Percentiles rank a stretch among this genome's conserved stretches.
These are phyloP conservation scores for Coelopa pilipes DNA, from an alignment of 2,888 invertebrate genomes.

Conservation along the genomic window DNA sequence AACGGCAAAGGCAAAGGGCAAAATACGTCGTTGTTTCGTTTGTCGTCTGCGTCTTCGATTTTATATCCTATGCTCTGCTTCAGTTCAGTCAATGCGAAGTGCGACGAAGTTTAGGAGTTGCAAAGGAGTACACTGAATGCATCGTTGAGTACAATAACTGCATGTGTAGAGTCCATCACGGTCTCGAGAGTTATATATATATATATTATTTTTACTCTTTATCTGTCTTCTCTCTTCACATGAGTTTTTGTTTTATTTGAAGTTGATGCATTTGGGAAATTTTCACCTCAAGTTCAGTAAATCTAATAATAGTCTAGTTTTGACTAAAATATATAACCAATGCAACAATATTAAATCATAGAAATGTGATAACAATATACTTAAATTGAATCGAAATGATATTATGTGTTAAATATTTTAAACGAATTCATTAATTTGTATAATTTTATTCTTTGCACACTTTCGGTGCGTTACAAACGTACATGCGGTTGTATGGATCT, in stretches of 20 bases:
- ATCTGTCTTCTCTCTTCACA: neutral
- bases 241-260: neutral
- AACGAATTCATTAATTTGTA: constrained; percentile 1
- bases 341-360: no score
- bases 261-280: constrained; percentile 2
- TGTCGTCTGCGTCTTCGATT: no score
- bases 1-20: no score
- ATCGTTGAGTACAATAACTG: constrained; percentile 13
- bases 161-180: no score
- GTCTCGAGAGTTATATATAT: no score
- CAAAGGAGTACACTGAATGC: constrained; percentile 7
- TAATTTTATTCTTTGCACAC: neutral
- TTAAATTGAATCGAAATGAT: no score
- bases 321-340: neutral
- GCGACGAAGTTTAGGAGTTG: neutral
- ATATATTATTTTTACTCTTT: no score
- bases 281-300: constrained; percentile 9
- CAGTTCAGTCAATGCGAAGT: neutral
- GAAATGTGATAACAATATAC: no score
- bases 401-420: no score
- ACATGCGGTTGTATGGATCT: neutral
- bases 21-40: no score
- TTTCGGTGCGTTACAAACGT: neutral
- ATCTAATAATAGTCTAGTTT: neutral
- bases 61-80: no score